Evolutionary conservation across 2,888 invertebrate species (phyloP).

Genomic region (Nemotelus nigrinus): DNA sequence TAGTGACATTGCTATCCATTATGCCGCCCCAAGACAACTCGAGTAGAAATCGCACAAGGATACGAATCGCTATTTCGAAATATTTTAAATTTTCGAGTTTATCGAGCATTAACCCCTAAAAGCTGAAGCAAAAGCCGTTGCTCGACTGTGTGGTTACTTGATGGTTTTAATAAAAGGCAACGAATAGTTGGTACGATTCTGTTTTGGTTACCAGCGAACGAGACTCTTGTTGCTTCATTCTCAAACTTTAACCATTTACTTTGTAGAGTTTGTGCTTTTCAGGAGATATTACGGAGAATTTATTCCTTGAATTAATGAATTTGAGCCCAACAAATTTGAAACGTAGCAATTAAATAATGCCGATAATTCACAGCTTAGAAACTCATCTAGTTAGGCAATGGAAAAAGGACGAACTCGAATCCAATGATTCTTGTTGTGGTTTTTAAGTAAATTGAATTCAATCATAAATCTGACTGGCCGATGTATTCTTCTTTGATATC

Average conservation of each 20-base stretch:
- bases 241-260: conserved; percentile 29
- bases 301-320: conserved; percentile 39
- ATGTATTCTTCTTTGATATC: too few relatives aligned
- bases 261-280: conserved; percentile 19
- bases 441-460: too few relatives aligned
- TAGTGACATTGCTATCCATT: conserved; percentile 33
- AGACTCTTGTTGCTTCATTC: conserved; percentile 49
- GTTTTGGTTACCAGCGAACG: conserved; percentile 45
- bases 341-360: conserved; percentile 35
- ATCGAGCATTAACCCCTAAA: conserved; percentile 44
- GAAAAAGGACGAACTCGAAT: too few relatives aligned
- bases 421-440: too few relatives aligned
- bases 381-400: too few relatives aligned
- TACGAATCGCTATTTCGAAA: conserved; percentile 32
- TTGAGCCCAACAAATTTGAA: conserved; percentile 42
- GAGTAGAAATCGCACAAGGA: conserved; percentile 35
- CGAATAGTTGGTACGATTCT: conserved; percentile 46
- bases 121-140: not conserved
- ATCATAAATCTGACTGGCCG: too few relatives aligned
- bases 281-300: conserved; percentile 33
- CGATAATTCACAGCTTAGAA: conserved; percentile 16
- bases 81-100: conserved; percentile 48
- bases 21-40: conserved; percentile 25
- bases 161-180: conserved; percentile 48
- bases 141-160: conserved; percentile 5